Evolutionary conservation across 2,888 invertebrate genomes (phyloP), one percentile per base, ranked within the genome.

Genomic region (Latrodectus elegans): DNA sequence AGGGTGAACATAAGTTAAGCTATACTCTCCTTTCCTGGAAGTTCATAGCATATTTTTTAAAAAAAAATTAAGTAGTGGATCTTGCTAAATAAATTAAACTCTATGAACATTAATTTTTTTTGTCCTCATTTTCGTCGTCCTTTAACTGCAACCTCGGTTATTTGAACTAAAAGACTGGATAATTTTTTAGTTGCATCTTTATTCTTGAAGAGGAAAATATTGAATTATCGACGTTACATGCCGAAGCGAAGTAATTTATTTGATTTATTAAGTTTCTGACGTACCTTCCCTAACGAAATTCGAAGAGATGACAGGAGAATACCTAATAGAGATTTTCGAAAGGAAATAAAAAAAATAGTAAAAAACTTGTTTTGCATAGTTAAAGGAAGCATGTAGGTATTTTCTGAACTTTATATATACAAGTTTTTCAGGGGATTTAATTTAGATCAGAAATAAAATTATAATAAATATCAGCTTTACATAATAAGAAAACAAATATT

Each of bases 211-310:
- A 38, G 49, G 71, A 26, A 71, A 79, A 79, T 79, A 79, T 79
- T 79, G 79, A 79, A 79, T 79, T 79, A 79, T 79, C 79, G 79
- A 79, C 38, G 71, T 38, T 55, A 71, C 79, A 79, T 4, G 17
- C 22, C 14, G 55, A 60, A 70, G 79, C 38, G 26, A 71, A 71
- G 71, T 79, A 79, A 79, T 79, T 79, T 79, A 79, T 79, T 79
- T 79, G 79, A 79, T 79, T 79, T 79, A 79, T 79, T 71, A 71
- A 70, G 60, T 60, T 55, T 38, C 71, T 79, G 55, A 79, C 70
- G 71, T 71, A 79, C 71, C 71, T 60, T 38, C 60, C 22, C 38
- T 55, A 78, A 68, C 68, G 67, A 70, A 78, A 52, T 78, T 78
- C 68, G 49, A 38, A 15, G 17, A 53, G 68, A 78, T 53, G 77